A percentile compares a stretch with the other conserved stretches of the same genome.
These are phyloP conservation scores for Idaea biselata DNA, from an alignment of 2,888 invertebrate species.

Conservation along the genomic window DNA sequence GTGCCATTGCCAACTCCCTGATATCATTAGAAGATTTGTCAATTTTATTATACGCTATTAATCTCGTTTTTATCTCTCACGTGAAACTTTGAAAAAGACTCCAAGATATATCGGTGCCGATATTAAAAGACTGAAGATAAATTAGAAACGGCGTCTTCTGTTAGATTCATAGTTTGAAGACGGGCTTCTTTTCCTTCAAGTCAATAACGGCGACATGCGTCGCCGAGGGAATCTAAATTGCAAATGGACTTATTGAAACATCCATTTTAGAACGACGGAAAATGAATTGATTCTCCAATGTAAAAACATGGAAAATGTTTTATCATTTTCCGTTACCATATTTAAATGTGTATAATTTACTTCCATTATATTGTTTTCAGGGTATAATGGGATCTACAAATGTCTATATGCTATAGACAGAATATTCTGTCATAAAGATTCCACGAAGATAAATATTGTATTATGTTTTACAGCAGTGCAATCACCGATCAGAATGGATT, in stretches of 20 bases:
- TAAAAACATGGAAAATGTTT: background rate
- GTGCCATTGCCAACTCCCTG: background rate
- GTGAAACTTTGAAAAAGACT: constrained; percentile 36
- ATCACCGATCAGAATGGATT: background rate
- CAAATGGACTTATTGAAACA: constrained; percentile 56
- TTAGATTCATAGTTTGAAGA: constrained; percentile 32
- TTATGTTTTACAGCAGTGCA: background rate
- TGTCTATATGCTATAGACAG: background rate
- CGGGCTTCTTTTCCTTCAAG: constrained; percentile 34
- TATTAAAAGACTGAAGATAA: constrained; percentile 9
- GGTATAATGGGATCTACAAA: background rate
- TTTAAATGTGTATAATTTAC: background rate
- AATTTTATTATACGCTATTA: background rate
- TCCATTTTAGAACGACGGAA: constrained; percentile 34
- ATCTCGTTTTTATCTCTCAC: constrained; percentile 11
- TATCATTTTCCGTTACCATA: background rate
- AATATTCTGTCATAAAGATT: background rate
- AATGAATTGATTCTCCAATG: background rate
- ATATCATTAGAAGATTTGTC: background rate
- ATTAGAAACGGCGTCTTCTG: constrained; percentile 10
- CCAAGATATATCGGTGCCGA: constrained; percentile 7
- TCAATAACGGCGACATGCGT: constrained; percentile 57
- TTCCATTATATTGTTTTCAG: too few relatives aligned
- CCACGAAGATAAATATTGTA: background rate
- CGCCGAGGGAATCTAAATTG: constrained; percentile 59